Percentiles rank a stretch among this genome's conserved stretches.
Evolutionary conservation across 2,888 invertebrate species (phyloP).

Genomic region (Tachina grossa): DNA sequence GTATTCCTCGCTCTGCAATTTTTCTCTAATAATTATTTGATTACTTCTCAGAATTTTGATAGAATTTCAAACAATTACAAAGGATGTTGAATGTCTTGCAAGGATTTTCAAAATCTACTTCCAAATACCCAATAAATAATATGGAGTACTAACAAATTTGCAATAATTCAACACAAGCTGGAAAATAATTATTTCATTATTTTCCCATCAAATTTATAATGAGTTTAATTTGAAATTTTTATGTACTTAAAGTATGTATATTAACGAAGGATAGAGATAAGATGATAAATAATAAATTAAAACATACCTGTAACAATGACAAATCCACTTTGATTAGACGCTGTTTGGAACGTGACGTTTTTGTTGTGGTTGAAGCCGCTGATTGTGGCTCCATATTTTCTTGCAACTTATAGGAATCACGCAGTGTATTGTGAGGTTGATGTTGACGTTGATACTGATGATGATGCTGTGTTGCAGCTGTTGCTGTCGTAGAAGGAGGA

Average conservation of each 20-base stretch:
- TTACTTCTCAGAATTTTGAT: slow-evolving; percentile 11
- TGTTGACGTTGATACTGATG: slow-evolving; percentile 65
- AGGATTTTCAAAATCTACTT: slow-evolving; percentile 41
- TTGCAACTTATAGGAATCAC: slow-evolving; percentile 76
- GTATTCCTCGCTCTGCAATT: background rate
- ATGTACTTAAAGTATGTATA: background rate
- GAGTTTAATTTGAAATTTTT: slow-evolving; percentile 20
- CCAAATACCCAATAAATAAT: slow-evolving; percentile 58
- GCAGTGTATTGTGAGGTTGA: slow-evolving; percentile 65
- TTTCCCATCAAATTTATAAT: background rate
- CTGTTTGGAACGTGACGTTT: slow-evolving; percentile 80
- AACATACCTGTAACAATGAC: slow-evolving; percentile 87
- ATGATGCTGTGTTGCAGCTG: slow-evolving; percentile 65
- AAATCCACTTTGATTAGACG: slow-evolving; percentile 94
- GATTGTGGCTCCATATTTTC: slow-evolving; percentile 80
- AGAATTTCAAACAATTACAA: background rate
- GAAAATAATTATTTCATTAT: slow-evolving; percentile 21
- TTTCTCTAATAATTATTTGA: background rate
- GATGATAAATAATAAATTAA: slow-evolving; percentile 19
- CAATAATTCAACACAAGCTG: slow-evolving; percentile 42
- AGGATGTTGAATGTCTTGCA: slow-evolving; percentile 7
- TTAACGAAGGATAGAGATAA: slow-evolving; percentile 13
- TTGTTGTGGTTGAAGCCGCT: slow-evolving; percentile 74
- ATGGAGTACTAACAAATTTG: slow-evolving; percentile 56
- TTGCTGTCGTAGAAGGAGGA: slow-evolving; percentile 77